Evolutionary conservation across 2,888 invertebrate genomes (phyloP), one percentile per base, ranked within the genome.

Genomic region (Atherix ibis): DNA sequence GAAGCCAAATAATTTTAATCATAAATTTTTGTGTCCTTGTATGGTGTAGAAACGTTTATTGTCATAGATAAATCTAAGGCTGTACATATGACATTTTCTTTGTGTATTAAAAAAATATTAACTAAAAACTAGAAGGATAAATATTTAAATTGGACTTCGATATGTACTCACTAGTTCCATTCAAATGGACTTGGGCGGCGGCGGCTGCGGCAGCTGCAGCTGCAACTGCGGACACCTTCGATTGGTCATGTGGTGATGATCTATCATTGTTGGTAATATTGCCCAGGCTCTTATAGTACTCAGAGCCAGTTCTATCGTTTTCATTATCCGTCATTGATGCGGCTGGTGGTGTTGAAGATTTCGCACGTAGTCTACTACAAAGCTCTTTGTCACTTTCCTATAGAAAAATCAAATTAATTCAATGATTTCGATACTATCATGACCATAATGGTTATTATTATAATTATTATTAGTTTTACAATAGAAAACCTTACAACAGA

Each of bases 81-180:
- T n/a, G n/a, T n/a, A n/a, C n/a, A n/a, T n/a, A n/a, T n/a, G n/a
- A n/a, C n/a, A n/a, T n/a, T n/a, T n/a, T n/a, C n/a, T n/a, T n/a
- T n/a, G n/a, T n/a, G n/a, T n/a, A n/a, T n/a, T n/a, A n/a, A n/a
- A n/a, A n/a, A n/a, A n/a, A n/a, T n/a, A n/a, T n/a, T n/a, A n/a
- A n/a, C n/a, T n/a, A n/a, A n/a, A n/a, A n/a, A n/a, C n/a, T n/a
- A n/a, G n/a, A n/a, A n/a, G n/a, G n/a, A n/a, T n/a, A n/a, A n/a
- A n/a, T n/a, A n/a, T n/a, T n/a, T n/a, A n/a, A 49, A 48, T 50
- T 52, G 50, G 51, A 47, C 48, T 47, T 53, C 55, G 61, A 62
- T 61, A 59, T 61, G 58, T 63, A 68, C 71, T 64, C 62, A 74
- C 74, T 73, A 49, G 72, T 68, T 53, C 74, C 74, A 51, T 74